phyloP scores from a whole-genome alignment of 2,888 invertebrate species.

The Nymphalis c-album region DNA sequence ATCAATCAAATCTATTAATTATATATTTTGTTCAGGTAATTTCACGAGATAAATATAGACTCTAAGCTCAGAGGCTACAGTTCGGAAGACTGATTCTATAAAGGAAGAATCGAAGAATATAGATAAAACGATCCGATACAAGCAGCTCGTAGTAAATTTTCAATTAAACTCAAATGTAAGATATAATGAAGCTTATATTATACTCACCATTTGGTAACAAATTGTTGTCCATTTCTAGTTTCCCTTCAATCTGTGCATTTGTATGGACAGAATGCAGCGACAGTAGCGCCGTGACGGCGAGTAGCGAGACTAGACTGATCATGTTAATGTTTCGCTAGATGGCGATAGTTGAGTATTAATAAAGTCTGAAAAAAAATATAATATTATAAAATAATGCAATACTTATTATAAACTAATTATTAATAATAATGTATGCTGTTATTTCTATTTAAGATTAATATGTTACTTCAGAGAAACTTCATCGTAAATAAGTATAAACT shows the following conservation, averaged over 20 bases:
- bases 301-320: constrained; percentile 64
- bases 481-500: too few relatives aligned
- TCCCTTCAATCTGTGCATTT: constrained; percentile 51
- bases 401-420: too few relatives aligned
- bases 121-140: too few relatives aligned
- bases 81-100: too few relatives aligned
- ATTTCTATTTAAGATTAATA: neutral
- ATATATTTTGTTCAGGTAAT: too few relatives aligned
- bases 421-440: neutral
- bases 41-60: too few relatives aligned
- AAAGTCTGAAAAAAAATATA: constrained; percentile 37
- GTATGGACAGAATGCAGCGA: constrained; percentile 58
- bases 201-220: constrained; percentile 63
- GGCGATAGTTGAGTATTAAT: constrained; percentile 45
- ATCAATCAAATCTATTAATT: too few relatives aligned
- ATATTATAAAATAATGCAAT: neutral
- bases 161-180: neutral
- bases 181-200: neutral
- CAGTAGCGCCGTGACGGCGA: constrained; percentile 65
- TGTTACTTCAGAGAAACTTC: too few relatives aligned
- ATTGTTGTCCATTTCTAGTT: constrained; percentile 58
- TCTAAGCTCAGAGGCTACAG: too few relatives aligned
- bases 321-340: constrained; percentile 59
- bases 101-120: too few relatives aligned
- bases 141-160: too few relatives aligned